Evolutionary conservation across 2,113 vertebrate genomes (phyloP).

Genomic region (Cathartes aura): DNA sequence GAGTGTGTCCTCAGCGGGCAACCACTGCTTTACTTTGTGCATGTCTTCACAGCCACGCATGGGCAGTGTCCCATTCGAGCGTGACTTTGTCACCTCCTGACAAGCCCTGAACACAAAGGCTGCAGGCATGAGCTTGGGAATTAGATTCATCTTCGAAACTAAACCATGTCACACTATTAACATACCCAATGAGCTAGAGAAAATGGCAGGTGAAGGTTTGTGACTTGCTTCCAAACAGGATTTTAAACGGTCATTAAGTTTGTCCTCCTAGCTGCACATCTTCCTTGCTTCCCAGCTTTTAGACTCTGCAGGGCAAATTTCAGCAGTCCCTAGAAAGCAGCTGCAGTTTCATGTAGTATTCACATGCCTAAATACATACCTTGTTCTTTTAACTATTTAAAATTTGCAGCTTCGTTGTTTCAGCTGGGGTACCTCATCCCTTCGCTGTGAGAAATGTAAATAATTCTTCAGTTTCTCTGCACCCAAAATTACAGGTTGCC

Average conservation of each 20-base stretch:
- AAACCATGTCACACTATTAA: background rate
- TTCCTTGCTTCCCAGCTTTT: background rate
- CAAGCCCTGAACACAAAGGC: background rate
- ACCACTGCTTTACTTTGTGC: background rate
- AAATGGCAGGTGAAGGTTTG: background rate
- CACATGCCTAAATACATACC: background rate
- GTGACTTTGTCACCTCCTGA: background rate
- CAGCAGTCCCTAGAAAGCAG: background rate
- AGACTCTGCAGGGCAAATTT: background rate
- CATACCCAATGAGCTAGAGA: background rate
- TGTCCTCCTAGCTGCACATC: background rate
- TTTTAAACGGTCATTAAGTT: background rate
- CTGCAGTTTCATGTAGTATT: background rate
- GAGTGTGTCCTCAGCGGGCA: fast-evolving
- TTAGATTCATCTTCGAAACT: background rate
- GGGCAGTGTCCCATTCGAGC: fast-evolving
- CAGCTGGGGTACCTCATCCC: background rate
- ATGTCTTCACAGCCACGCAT: background rate
- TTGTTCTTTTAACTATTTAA: background rate
- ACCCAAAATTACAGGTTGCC: background rate
- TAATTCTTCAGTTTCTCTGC: background rate
- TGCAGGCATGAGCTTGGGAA: background rate
- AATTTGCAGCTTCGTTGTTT: background rate
- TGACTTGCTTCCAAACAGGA: background rate
- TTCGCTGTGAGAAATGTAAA: background rate